phyloP scores from a whole-genome alignment of 1,140 invertebrate genomes.

The Thaumatotibia leucotreta region DNA sequence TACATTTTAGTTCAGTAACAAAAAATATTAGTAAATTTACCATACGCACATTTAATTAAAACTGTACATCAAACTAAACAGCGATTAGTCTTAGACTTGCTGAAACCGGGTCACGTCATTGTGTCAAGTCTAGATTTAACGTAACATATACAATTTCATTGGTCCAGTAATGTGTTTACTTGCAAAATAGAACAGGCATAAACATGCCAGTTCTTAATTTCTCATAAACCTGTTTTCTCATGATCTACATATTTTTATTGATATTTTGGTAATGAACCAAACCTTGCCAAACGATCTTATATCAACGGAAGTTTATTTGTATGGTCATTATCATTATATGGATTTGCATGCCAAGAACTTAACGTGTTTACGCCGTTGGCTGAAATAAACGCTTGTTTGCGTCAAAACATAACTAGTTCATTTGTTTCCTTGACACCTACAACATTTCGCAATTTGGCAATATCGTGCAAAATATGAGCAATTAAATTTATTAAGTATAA shows the following conservation, averaged over 20 bases:
- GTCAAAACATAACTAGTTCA: background rate
- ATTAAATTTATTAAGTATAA: no score
- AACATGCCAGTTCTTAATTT: background rate
- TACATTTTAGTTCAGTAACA: no score
- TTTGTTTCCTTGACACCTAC: background rate
- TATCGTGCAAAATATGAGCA: background rate
- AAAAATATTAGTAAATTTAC: no score
- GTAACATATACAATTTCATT: background rate
- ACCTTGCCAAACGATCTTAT: background rate
- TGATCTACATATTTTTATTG: background rate
- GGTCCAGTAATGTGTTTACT: background rate
- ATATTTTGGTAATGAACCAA: background rate
- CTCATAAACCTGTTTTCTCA: background rate
- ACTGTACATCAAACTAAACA: background rate
- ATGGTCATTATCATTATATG: background rate
- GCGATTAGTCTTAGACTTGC: background rate
- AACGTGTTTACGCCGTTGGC: background rate
- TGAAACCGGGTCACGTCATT: conserved; percentile 4
- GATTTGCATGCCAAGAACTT: conserved; percentile 13
- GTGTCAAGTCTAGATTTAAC: background rate
- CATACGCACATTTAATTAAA: no score
- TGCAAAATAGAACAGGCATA: background rate
- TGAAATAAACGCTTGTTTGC: conserved; percentile 9
- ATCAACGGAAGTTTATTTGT: background rate
- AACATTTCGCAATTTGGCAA: background rate